These are phyloP conservation scores for Tenodera sinensis DNA, from an alignment of 2,888 invertebrate species.

Conservation along the genomic window DNA sequence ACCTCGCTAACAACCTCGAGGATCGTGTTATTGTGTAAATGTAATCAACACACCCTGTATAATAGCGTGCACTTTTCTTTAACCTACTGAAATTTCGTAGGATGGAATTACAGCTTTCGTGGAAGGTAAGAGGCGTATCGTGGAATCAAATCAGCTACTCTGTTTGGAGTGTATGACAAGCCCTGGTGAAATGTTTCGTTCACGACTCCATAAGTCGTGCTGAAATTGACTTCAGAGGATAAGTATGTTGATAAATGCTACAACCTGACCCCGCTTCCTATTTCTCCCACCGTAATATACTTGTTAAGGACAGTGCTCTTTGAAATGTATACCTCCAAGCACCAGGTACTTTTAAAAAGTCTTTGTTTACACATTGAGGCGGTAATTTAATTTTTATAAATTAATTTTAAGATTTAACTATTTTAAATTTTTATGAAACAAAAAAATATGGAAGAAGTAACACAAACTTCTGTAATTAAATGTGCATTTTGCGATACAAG, in stretches of 20 bases:
- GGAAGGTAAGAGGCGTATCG: neutral
- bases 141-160: neutral
- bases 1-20: neutral
- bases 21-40: neutral
- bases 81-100: neutral
- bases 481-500: no score
- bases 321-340: no score
- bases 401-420: no score
- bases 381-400: no score
- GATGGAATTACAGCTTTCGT: neutral
- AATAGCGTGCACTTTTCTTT: neutral
- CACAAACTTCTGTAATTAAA: no score
- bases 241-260: neutral
- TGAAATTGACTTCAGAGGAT: neutral
- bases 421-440: no score
- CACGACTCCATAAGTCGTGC: neutral
- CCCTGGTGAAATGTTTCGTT: neutral
- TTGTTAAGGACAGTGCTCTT: neutral
- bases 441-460: no score
- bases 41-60: neutral
- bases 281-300: neutral
- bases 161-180: neutral
- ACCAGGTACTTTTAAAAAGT: no score
- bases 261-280: neutral
- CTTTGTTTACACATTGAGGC: no score